Percentiles rank a stretch among this genome's conserved stretches.
Conservation (phyloP, 2,888 invertebrate species). For the Xanthorhoe spadicearia region DNA sequence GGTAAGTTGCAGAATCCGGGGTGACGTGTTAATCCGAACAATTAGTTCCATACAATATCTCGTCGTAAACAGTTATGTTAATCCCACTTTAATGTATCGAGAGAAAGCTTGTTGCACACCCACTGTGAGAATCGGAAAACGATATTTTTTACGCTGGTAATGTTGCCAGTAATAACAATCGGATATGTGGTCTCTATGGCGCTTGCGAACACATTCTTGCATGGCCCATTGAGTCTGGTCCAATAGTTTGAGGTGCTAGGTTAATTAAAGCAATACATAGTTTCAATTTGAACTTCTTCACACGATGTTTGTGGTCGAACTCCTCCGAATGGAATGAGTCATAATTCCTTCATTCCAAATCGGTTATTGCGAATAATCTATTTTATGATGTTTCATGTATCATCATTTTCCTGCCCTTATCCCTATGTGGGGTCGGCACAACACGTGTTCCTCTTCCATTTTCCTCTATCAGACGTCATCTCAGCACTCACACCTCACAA, state of each 20-base stretch:
- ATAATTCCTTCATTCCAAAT: no score
- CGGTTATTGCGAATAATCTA: no score
- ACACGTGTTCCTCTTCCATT: no score
- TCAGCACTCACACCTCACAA: no score
- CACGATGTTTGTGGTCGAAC: no score
- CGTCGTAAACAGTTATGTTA: conserved; percentile 37
- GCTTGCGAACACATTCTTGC: background rate
- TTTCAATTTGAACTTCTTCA: background rate
- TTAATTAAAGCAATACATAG: background rate
- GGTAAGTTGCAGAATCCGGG: conserved; percentile 27
- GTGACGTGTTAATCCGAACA: conserved; percentile 37
- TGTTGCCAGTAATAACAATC: conserved; percentile 1
- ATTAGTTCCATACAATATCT: conserved; percentile 34
- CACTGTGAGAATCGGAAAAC: conserved; percentile 24
- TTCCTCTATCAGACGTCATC: no score
- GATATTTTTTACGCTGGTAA: conserved; percentile 11
- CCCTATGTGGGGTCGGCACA: no score
- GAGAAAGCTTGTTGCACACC: conserved; percentile 22
- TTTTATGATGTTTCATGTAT: no score
- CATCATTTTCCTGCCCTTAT: no score
- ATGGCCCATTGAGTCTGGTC: background rate
- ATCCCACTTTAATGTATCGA: conserved; percentile 33
- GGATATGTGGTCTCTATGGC: background rate
- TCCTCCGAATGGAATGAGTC: no score
- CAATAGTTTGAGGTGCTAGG: background rate